Percentiles rank a stretch among this genome's conserved stretches.
These are phyloP conservation scores for Panthera leo DNA, from an alignment of 2,113 vertebrate species.

Conservation along the genomic window DNA sequence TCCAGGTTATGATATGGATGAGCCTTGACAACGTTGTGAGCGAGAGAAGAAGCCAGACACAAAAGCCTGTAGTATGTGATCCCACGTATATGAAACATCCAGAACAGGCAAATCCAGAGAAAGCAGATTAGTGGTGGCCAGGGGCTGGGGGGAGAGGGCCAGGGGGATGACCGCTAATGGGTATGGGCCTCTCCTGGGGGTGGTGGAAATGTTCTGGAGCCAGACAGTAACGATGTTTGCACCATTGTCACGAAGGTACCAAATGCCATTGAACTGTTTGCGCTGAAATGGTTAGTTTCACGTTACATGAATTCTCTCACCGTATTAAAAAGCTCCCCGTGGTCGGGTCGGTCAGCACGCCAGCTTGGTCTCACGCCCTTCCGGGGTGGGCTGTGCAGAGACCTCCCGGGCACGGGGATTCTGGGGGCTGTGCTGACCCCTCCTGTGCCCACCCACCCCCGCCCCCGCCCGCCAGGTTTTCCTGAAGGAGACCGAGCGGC, in stretches of 20 bases:
- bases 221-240: neutral
- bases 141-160: neutral
- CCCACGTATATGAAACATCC: neutral
- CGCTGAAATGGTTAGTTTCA: neutral
- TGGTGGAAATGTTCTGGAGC: neutral
- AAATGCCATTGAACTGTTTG: neutral
- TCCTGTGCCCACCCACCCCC: too few species aligned
- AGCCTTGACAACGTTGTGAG: neutral
- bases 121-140: neutral
- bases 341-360: neutral
- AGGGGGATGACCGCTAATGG: neutral
- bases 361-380: neutral
- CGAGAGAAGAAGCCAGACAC: neutral
- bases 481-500: slow-evolving; percentile 94
- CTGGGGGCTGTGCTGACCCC: neutral
- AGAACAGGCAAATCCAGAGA: neutral
- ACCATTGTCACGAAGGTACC: neutral
- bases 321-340: neutral
- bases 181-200: neutral
- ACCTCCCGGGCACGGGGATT: neutral
- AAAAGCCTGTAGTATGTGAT: neutral
- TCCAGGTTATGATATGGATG: accelerated
- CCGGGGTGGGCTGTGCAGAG: neutral
- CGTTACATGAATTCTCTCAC: neutral
- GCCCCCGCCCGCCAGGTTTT: slow-evolving; percentile 88